Percentiles rank a stretch among this genome's conserved stretches.
These are phyloP conservation scores for Pantelozetes paolii DNA, from an alignment of 2,888 invertebrate genomes.

Conservation along the genomic window DNA sequence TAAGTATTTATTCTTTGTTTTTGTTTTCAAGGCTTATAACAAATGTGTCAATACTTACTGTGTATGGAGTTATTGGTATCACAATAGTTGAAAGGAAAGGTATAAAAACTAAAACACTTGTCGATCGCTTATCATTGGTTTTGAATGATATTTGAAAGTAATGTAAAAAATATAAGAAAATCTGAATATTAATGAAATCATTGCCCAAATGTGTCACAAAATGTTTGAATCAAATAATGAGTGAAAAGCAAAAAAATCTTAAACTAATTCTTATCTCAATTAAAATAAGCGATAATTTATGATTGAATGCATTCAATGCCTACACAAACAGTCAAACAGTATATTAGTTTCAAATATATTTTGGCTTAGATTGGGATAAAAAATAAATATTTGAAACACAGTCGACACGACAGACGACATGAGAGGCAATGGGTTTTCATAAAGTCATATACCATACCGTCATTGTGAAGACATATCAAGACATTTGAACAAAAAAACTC, in stretches of 20 bases:
- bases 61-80: not conserved
- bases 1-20: not conserved
- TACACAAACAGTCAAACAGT: not conserved
- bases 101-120: not conserved
- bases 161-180: not conserved
- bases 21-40: not conserved
- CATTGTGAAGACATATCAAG: slow-evolving; percentile 6
- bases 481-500: not conserved
- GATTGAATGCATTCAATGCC: not conserved
- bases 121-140: not conserved
- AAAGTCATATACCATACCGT: not conserved
- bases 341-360: not conserved
- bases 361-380: not conserved
- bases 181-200: slow-evolving; percentile 2
- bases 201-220: slow-evolving; percentile 12
- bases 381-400: not conserved
- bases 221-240: not conserved
- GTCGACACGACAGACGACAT: not conserved
- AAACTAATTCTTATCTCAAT: too few species aligned
- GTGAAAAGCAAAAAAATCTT: too few species aligned
- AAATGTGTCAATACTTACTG: not conserved
- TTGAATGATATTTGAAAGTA: not conserved
- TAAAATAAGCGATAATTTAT: not conserved
- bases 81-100: too few species aligned
- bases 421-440: not conserved